Evolutionary conservation across 2,797 vertebrate species (phyloP).

Genomic region (Tangara arthus): DNA sequence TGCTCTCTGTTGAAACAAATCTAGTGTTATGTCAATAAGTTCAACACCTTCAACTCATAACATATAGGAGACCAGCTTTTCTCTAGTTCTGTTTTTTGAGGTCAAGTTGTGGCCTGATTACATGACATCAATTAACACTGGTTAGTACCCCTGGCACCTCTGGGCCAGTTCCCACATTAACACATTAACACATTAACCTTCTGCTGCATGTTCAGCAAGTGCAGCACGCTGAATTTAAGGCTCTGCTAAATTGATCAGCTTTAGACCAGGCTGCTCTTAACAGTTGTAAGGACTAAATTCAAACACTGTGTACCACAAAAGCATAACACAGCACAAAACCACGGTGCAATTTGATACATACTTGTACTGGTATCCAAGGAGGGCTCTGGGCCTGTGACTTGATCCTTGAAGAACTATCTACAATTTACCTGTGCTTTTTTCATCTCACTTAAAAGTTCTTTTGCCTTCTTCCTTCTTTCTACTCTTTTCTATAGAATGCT

Average conservation of each 20-base stretch:
- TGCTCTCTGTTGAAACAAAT: neutral
- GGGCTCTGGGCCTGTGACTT: neutral
- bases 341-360: neutral
- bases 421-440: neutral
- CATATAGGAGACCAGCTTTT: neutral
- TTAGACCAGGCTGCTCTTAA: neutral
- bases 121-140: neutral
- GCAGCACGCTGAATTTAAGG: neutral
- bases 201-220: neutral
- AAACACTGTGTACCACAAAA: neutral
- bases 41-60: neutral
- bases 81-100: neutral
- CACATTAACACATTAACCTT: neutral
- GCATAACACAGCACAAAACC: neutral
- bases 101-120: neutral
- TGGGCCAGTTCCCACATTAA: neutral
- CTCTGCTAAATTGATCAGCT: neutral
- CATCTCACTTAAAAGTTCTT: neutral
- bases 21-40: neutral
- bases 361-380: neutral
- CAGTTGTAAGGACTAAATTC: neutral
- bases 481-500: neutral
- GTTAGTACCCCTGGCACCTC: neutral
- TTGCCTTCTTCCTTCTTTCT: neutral
- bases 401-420: neutral